Percentiles rank a stretch among this genome's conserved stretches.
phyloP scores from a whole-genome alignment of 2,113 vertebrate genomes.

The Rhinogobius similis region DNA sequence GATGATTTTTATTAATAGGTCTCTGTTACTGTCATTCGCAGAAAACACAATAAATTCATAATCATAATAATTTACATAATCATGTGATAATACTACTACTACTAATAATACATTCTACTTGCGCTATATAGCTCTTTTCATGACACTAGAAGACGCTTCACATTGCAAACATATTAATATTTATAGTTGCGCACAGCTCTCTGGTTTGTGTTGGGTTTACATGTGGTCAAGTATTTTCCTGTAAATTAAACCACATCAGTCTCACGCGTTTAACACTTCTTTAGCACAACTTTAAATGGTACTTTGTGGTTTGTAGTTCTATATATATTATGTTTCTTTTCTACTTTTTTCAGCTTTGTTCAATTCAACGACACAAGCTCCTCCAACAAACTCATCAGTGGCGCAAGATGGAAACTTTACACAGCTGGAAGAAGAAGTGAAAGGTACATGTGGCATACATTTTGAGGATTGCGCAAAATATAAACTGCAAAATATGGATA shows the following conservation, averaged over 20 bases:
- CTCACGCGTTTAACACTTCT: background rate
- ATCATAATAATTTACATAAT: no score
- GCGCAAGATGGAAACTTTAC: slow-evolving; percentile 14
- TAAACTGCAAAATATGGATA: slow-evolving; percentile 4
- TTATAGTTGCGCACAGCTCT: no score
- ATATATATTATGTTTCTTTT: background rate
- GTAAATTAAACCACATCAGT: background rate
- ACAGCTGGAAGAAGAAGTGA: background rate
- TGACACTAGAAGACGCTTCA: no score
- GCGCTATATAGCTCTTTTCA: no score
- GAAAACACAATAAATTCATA: no score
- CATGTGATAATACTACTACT: no score
- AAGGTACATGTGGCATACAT: slow-evolving; percentile 29
- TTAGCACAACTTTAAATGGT: background rate
- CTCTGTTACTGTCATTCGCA: no score
- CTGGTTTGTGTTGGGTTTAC: no score
- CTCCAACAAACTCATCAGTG: background rate
- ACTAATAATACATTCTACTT: no score
- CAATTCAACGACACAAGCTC: slow-evolving; percentile 7
- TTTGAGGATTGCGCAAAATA: background rate
- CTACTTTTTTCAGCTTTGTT: slow-evolving; percentile 28
- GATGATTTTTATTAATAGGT: no score
- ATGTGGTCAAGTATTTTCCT: background rate
- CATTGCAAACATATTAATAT: no score
- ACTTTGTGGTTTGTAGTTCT: background rate